Percentiles rank a stretch among this genome's conserved stretches.
Conservation (phyloP, 2,113 vertebrate species). For the Tenebrosternarchus preto region DNA sequence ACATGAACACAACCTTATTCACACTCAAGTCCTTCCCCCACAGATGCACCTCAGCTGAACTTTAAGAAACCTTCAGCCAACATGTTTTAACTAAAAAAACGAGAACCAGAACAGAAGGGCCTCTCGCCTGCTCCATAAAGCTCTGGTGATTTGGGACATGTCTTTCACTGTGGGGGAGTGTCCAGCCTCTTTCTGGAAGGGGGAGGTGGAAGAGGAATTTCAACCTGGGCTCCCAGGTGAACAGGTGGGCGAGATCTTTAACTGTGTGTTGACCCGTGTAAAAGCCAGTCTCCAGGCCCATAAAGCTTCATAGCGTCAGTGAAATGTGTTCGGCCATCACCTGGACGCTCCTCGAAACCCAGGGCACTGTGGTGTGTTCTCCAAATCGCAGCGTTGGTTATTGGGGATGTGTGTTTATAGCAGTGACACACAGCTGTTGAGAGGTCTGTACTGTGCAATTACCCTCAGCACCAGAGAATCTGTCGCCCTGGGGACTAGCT, state of each 20-base stretch:
- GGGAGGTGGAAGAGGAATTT: conserved; percentile 30
- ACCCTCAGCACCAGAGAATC: conserved; percentile 73
- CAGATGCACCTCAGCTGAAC: background rate
- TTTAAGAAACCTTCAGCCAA: background rate
- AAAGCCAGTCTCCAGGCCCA: conserved; percentile 50
- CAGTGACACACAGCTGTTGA: conserved; percentile 67
- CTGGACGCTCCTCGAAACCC: background rate
- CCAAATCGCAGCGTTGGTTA: background rate
- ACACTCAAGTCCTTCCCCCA: too few species aligned
- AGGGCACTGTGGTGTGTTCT: background rate
- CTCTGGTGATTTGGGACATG: conserved; percentile 1
- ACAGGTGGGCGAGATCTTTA: conserved; percentile 71
- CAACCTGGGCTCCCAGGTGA: conserved; percentile 48
- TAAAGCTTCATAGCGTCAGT: conserved; percentile 13
- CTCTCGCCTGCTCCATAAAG: background rate
- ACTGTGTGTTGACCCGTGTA: conserved; percentile 60
- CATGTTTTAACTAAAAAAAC: background rate
- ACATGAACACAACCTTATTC: too few species aligned
- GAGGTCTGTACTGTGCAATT: conserved; percentile 71
- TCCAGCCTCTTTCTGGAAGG: conserved; percentile 34
- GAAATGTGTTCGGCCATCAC: conserved; percentile 43
- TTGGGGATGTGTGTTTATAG: conserved; percentile 63
- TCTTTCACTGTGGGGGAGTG: conserved; percentile 55
- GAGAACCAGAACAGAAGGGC: background rate
- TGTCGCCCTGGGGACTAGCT: conserved; percentile 69